Base-by-base conservation (phyloP, 2,113 vertebrate species). In the Psophia crepitans region DNA sequence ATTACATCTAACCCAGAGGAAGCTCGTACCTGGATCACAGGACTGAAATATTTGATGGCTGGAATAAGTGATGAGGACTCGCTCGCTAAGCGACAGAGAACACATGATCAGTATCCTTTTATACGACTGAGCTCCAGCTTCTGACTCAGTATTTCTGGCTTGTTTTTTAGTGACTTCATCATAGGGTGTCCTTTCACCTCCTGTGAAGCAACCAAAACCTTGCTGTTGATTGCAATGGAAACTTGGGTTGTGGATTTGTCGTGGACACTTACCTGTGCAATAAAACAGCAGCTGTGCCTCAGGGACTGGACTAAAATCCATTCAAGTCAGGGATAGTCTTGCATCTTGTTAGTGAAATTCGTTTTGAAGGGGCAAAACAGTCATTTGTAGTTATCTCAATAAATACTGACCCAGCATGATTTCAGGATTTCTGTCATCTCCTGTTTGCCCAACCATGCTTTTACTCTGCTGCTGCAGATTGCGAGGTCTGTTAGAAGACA, bases 61-160 rank as follows among this genome's bases (percentile, higher is more conserved):
- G 99, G 99, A 35, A 99, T 99, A 97, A 99, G 99, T 5, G 99
- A 99, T 15, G 99, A 99, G 96, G 99, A 99, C 96, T 99, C 99
- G 0, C 98, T 99, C 3, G 99, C 99, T 41, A 99, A 98, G 87
- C 98, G 99, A 70, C 99, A 99, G 96, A 98, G 99, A 6, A 99
- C 99, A 2, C 99, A 99, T 0, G 98, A 99, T 89, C 99, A 99
- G 99, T 99, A 99, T 99, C 99, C 99, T 99, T 98, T 91, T 14
- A 5, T 18, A 30, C 57, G 30, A 21, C 17, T 24, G 20, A 27
- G 37, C 49, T 66, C 56, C 18, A 26, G 49, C 68, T 69, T 64
- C 66, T 63, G 37, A 2, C 11, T 64, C 4, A 2, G 6, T 63
- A 3, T 32, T 51, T 57, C 77, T 87, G 46, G 11, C 19, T 22